Base-by-base conservation (phyloP, 2,888 invertebrate species). In the Lycaena phlaeas region DNA sequence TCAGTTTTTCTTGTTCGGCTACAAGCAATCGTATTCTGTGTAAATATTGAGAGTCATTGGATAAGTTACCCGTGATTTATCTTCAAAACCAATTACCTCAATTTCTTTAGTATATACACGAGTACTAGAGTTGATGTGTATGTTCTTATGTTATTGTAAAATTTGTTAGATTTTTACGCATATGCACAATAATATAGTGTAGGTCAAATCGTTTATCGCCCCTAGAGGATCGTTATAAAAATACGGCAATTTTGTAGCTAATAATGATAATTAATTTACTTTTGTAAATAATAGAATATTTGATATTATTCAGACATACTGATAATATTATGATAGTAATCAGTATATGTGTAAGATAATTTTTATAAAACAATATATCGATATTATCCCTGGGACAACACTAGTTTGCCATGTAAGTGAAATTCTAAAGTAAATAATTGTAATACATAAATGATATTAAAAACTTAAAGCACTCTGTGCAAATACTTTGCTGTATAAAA, bases 1-100 rank as follows among this genome's bases (percentile, higher is more conserved):
- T 38, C 38, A 27, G 39, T 37, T 27, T 15, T 29, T 42, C 28
- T 9, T 25, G 11, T 29, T 37, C 38, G 41, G 36, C 37, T 45
- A 27, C 27, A 46, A 57, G 45, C 57, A 51, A 22, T 52, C 44
- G 52, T 59, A 60, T 39, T 57, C 60, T 68, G 59, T 77, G 77
- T 78, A 75, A 70, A 77, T 78, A 79, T 68, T 72, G 69, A 64
- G 66, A 78, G 75, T 78, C 72, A 77, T 79, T 77, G 77, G 75
- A 77, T 77, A 69, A 82, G 79, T 81, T 79, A 79, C 77, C 82
- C 75, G 64, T 64, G 64, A 39, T 73, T 68, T 69, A 29, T 75
- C 68, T 76, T 77, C 76, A 63, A 68, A 82, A 82, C 82, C 82
- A 73, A 79, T 81, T 84, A 84, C 84, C 84, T 84, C 84, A 82